Percentiles rank a stretch among this genome's conserved stretches.
phyloP scores from a whole-genome alignment of 2,113 vertebrate genomes.

The Nothoprocta perdicaria region DNA sequence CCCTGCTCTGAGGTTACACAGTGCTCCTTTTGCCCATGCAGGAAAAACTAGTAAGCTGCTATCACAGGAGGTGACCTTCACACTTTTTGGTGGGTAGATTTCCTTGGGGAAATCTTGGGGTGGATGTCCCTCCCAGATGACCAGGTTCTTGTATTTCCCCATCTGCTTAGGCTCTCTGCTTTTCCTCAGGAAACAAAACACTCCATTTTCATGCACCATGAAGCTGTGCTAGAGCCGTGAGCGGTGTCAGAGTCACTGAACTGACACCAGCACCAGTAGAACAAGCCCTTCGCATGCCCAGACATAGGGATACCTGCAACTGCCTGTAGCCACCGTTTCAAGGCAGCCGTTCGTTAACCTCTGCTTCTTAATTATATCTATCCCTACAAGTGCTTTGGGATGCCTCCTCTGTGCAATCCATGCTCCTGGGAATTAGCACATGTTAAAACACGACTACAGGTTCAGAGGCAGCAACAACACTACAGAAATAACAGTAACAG shows the following conservation, averaged over 20 bases:
- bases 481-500: background rate
- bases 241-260: background rate
- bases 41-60: background rate
- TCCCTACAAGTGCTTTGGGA: background rate
- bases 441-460: fast-evolving
- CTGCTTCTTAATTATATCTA: background rate
- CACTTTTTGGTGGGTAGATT: background rate
- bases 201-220: fast-evolving
- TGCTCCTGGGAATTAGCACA: fast-evolving
- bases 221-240: background rate
- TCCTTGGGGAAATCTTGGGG: background rate
- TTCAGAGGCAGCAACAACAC: background rate
- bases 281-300: background rate
- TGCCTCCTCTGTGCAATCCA: background rate
- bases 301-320: fast-evolving
- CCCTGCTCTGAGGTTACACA: background rate
- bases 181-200: background rate
- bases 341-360: background rate
- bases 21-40: background rate
- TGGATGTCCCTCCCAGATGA: background rate
- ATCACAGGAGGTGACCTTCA: background rate
- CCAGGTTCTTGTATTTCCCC: background rate
- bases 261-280: fast-evolving
- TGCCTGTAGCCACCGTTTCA: background rate
- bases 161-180: background rate